These are phyloP conservation scores for Pandemis heparana DNA, from an alignment of 2,888 invertebrate genomes.

Conservation along the genomic window DNA sequence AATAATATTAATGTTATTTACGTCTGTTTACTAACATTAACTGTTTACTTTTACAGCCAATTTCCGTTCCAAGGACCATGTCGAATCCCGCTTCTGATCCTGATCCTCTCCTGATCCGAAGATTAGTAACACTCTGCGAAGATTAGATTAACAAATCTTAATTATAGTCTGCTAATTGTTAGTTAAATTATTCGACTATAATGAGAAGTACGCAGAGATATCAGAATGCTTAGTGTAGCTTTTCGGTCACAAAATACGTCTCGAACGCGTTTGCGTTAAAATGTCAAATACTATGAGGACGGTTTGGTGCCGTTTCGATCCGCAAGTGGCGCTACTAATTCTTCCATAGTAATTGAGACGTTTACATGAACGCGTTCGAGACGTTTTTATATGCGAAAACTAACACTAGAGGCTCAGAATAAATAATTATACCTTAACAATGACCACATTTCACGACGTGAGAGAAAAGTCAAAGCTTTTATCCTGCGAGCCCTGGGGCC, in stretches of 20 bases:
- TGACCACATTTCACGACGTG: background rate
- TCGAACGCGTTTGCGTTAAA: no score
- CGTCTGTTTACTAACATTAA: background rate
- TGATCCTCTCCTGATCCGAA: constrained; percentile 25
- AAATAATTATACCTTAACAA: background rate
- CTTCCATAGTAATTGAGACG: no score
- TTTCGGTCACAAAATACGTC: no score
- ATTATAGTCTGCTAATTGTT: background rate
- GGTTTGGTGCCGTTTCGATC: no score
- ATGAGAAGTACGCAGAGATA: background rate
- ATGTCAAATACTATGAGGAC: no score
- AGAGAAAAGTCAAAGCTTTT: no score
- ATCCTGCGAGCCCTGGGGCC: no score
- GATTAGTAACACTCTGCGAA: constrained; percentile 8
- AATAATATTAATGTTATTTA: background rate
- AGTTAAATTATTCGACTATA: background rate
- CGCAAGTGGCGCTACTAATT: no score
- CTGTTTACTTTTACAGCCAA: constrained; percentile 17
- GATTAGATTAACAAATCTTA: constrained; percentile 1
- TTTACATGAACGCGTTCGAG: no score
- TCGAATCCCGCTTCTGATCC: constrained; percentile 12
- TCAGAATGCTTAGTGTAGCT: no score
- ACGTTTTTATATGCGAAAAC: no score
- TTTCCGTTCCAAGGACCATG: constrained; percentile 3
- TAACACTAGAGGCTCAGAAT: no score